A percentile compares a stretch with the other conserved stretches of the same genome.
Conservation (phyloP, 1,140 invertebrate genomes). For the Teleopsis dalmanni region DNA sequence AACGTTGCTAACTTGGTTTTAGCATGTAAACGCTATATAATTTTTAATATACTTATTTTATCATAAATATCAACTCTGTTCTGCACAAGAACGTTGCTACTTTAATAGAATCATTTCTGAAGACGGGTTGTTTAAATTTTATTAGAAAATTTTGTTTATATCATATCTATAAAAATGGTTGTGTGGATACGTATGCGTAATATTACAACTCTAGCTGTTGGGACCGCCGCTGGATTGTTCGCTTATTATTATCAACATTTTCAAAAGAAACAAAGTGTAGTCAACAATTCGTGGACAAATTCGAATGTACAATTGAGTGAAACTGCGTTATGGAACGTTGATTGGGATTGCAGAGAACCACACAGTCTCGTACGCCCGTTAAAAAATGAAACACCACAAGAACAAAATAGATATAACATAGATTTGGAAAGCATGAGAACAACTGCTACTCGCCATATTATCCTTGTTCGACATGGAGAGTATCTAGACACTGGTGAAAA, state of each 20-base stretch:
- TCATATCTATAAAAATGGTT: constrained; percentile 18
- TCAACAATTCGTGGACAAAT: constrained; percentile 54
- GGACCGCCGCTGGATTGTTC: constrained; percentile 30
- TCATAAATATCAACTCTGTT: too few species aligned
- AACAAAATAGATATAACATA: constrained; percentile 59
- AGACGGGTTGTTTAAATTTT: too few species aligned
- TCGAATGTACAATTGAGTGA: constrained; percentile 52
- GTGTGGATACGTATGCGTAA: constrained; percentile 24
- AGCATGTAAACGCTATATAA: too few species aligned
- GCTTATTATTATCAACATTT: constrained; percentile 28
- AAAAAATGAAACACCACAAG: constrained; percentile 46
- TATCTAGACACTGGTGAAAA: constrained; percentile 67
- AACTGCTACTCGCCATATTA: constrained; percentile 71
- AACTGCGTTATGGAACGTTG: constrained; percentile 67
- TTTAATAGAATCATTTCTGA: too few species aligned
- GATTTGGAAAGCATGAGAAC: constrained; percentile 55
- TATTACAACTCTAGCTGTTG: constrained; percentile 28
- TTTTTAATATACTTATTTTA: too few species aligned
- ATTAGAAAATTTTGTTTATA: too few species aligned
- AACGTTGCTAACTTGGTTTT: too few species aligned
- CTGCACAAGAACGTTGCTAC: too few species aligned
- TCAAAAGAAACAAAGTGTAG: constrained; percentile 19
- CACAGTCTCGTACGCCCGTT: constrained; percentile 60
- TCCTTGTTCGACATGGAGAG: constrained; percentile 92
- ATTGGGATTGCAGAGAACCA: constrained; percentile 81